Base-by-base conservation (phyloP, 1,140 invertebrate genomes). In the Anoplolepis gracilipes region DNA sequence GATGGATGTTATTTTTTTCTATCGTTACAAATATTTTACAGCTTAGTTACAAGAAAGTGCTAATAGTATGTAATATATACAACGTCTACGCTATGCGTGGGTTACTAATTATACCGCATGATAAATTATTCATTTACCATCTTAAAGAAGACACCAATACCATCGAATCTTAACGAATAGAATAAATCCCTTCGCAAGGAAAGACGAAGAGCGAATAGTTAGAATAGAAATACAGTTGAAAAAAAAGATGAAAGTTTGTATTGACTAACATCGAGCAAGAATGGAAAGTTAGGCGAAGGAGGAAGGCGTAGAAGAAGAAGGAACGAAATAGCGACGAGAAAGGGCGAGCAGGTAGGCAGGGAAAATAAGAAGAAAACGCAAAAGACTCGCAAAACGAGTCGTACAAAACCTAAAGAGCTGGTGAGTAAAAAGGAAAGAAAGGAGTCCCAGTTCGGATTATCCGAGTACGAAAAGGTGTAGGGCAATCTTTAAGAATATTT, bases 381-480 rank as follows among this genome's bases (percentile, higher is more conserved):
- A 39, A 16, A 33, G 55, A 87, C 67, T 77, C 65, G 87, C 73
- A 70, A 90, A 85, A 64, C 86, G 64, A 87, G 79, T 65, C 81
- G 78, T 87, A 87, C 87, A 91, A 91, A 91, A 88, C 86, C 72
- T 59, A 81, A 79, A 78, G 73, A 87, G 86, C 49, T 36, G 82
- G 75, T 39, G 64, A 87, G 79, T 69, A 79, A 86, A n/a, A 86
- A 84, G 55, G 86, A 57, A 86, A 73, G 75, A 67, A 70, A 90
- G 85, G 75, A 87, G 86, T 84, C 84, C 85, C 42, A 86, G 90
- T 85, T 70, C 86, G 78, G 85, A 85, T 88, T 81, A 87, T 75
- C 75, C 49, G 55, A 75, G 76, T 79, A 87, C 75, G 87, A 86
- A 89, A 91, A 85, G 88, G 67, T 90, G 85, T 84, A 82, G 72